Percentiles rank a stretch among this genome's conserved stretches.
Evolutionary conservation across 2,113 vertebrate species (phyloP).

Genomic region (Vulpes ferrilata): DNA sequence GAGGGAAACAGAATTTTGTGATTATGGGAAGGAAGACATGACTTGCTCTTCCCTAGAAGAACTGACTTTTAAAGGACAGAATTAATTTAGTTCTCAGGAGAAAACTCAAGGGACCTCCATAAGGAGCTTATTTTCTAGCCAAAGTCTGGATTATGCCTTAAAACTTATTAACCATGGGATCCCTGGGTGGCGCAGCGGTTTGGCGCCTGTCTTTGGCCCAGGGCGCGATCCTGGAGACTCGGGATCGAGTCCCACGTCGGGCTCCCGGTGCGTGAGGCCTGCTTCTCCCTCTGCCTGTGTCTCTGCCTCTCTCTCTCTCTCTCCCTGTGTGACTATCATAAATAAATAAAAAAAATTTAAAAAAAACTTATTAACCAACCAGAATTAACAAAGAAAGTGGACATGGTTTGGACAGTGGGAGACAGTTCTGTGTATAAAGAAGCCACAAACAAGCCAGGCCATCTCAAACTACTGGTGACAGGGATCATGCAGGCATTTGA

Average conservation of each 20-base stretch:
- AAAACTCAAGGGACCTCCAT: slow-evolving; percentile 89
- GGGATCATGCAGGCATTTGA: slow-evolving; percentile 95
- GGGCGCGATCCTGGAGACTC: too few species aligned
- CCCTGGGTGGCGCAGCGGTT: too few species aligned
- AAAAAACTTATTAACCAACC: slow-evolving; percentile 87
- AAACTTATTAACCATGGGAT: slow-evolving; percentile 87
- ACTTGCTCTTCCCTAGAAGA: slow-evolving; percentile 96
- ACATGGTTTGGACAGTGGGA: slow-evolving; percentile 96
- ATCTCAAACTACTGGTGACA: slow-evolving; percentile 92
- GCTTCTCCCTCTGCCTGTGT: too few species aligned
- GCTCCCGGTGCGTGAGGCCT: too few species aligned
- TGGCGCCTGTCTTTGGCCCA: too few species aligned
- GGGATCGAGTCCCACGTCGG: too few species aligned
- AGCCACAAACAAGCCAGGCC: slow-evolving; percentile 90
- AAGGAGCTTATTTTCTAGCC: slow-evolving; percentile 94
- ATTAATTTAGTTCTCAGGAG: slow-evolving; percentile 97
- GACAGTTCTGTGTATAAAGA: slow-evolving; percentile 96
- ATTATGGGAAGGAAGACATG: slow-evolving; percentile 98
- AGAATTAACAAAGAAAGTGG: slow-evolving; percentile 89
- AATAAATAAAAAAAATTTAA: too few species aligned
- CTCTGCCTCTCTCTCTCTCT: too few species aligned
- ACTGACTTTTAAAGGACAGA: slow-evolving; percentile 93
- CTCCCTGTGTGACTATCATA: too few species aligned
- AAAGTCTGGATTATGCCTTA: slow-evolving; percentile 93
- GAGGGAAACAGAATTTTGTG: slow-evolving; percentile 95